These are phyloP conservation scores for Nesospiza acunhae DNA, from an alignment of 2,113 vertebrate species.

Conservation along the genomic window DNA sequence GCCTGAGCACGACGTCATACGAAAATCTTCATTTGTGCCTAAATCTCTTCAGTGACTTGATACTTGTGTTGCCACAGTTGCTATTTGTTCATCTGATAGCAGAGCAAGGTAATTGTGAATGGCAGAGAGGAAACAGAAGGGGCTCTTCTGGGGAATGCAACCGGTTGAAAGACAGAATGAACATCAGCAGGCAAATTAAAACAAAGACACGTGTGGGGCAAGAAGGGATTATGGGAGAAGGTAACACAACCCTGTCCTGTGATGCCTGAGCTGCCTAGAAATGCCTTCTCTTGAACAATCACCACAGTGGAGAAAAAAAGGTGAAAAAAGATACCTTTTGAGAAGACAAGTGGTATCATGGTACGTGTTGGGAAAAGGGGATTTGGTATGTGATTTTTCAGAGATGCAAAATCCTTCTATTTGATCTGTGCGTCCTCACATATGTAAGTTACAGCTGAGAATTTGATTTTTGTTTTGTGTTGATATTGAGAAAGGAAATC, in stretches of 20 bases:
- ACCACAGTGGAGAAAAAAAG: neutral
- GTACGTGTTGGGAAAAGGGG: neutral
- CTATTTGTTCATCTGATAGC: neutral
- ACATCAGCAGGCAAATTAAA: neutral
- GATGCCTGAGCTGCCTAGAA: neutral
- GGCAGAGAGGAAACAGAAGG: neutral
- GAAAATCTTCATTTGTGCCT: neutral
- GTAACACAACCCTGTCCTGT: neutral
- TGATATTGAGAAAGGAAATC: neutral
- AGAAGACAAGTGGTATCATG: neutral
- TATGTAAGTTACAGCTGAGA: neutral
- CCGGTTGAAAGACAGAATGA: neutral
- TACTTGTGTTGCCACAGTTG: neutral
- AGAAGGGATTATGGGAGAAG: neutral
- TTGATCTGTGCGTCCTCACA: neutral
- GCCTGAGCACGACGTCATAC: neutral
- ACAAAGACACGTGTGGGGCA: neutral
- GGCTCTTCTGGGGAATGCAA: neutral
- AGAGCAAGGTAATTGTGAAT: neutral
- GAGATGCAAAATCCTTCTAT: neutral
- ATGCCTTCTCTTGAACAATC: neutral
- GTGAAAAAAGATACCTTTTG: neutral
- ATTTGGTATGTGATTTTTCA: neutral
- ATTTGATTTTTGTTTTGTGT: neutral
- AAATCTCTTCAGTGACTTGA: neutral